Conservation (phyloP, 2,888 invertebrate species). For the Nomada flava region DNA sequence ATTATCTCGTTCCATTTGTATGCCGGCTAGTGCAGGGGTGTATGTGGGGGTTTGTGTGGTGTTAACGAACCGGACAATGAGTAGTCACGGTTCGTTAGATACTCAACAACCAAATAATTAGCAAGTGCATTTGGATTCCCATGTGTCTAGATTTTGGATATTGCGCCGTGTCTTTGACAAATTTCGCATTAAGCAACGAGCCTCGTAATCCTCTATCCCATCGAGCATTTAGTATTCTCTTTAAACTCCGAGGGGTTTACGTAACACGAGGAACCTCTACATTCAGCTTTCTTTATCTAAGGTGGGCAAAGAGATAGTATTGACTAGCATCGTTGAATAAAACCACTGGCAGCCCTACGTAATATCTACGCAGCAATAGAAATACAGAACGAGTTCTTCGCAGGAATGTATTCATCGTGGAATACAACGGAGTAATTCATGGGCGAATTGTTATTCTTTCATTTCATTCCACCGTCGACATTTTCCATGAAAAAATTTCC, state of each 20-base stretch:
- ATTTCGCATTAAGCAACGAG: slow-evolving; percentile 6
- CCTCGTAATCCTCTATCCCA: not conserved
- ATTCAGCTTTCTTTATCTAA: not conserved
- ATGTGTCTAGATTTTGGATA: slow-evolving; percentile 53
- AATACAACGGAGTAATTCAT: not conserved
- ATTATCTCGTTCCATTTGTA: slow-evolving; percentile 66
- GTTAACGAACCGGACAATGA: slow-evolving; percentile 79
- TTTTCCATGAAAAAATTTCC: too few species aligned
- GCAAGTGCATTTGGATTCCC: slow-evolving; percentile 58
- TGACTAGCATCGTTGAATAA: slow-evolving; percentile 4
- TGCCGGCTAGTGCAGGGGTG: slow-evolving; percentile 28
- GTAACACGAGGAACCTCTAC: not conserved
- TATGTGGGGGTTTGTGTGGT: slow-evolving; percentile 46
- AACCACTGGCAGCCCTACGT: slow-evolving; percentile 8
- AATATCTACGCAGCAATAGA: not conserved
- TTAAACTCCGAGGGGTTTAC: slow-evolving; percentile 1
- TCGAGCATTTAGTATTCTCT: not conserved
- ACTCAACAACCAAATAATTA: slow-evolving; percentile 79
- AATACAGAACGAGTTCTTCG: not conserved
- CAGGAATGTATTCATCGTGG: not conserved
- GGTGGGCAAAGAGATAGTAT: not conserved
- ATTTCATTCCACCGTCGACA: too few species aligned
- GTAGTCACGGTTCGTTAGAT: slow-evolving; percentile 77
- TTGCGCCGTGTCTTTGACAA: slow-evolving; percentile 14
- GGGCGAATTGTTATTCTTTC: too few species aligned